phyloP scores from a whole-genome alignment of 2,888 invertebrate species.

The Eumerus sabulonum region DNA sequence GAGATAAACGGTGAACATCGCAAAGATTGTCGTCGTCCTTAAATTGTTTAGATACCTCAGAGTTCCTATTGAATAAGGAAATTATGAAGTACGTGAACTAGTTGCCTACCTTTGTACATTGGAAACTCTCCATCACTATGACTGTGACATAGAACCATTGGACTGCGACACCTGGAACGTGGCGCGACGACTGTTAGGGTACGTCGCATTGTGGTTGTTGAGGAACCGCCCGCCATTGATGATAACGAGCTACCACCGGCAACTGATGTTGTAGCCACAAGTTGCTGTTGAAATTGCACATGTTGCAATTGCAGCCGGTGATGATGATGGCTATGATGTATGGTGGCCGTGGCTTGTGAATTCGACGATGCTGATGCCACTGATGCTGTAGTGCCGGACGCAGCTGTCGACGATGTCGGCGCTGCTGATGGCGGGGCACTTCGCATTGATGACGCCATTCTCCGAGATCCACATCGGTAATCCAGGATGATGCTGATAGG shows the following conservation, averaged over 20 bases:
- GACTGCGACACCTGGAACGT: conserved; percentile 83
- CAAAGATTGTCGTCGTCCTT: background rate
- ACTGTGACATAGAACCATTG: conserved; percentile 92
- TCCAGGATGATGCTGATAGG: conserved; percentile 58
- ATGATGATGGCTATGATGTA: conserved; percentile 68
- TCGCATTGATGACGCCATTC: conserved; percentile 65
- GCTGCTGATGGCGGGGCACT: conserved; percentile 52
- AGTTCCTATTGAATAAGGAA: no score
- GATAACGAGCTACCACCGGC: conserved; percentile 79
- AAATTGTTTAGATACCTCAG: no score
- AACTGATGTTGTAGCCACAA: conserved; percentile 76
- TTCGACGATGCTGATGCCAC: conserved; percentile 17
- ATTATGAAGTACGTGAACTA: background rate
- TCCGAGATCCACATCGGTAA: conserved; percentile 59
- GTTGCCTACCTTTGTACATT: conserved; percentile 86
- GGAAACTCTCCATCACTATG: conserved; percentile 92
- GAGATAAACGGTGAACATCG: background rate
- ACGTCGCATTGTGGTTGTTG: conserved; percentile 62
- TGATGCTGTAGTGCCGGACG: conserved; percentile 61
- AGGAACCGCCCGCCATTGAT: conserved; percentile 70
- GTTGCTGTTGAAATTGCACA: conserved; percentile 67
- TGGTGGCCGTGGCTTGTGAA: conserved; percentile 63
- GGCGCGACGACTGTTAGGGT: conserved; percentile 65
- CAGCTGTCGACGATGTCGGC: conserved; percentile 72
- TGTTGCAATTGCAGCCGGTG: conserved; percentile 67